A percentile compares a stretch with the other conserved stretches of the same genome.
These are phyloP conservation scores for Mellivora capensis DNA, from an alignment of 2,113 vertebrate species.

Conservation along the genomic window DNA sequence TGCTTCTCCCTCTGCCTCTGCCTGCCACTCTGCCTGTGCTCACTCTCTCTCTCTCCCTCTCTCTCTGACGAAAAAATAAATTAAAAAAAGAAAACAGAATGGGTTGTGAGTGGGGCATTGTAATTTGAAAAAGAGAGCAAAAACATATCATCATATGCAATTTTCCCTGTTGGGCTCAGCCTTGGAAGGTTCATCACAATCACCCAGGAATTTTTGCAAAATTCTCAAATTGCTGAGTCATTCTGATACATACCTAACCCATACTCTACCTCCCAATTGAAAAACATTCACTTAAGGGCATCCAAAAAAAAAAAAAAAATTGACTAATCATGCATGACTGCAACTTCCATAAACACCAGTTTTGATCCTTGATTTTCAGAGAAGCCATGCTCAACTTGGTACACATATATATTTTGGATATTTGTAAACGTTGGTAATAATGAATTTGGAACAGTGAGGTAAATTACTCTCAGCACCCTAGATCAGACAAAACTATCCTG, in stretches of 20 bases:
- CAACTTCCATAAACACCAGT: neutral
- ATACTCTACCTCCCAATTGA: neutral
- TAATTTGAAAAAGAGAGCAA: neutral
- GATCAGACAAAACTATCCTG: neutral
- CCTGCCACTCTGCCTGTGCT: too few species aligned
- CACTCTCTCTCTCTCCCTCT: too few species aligned
- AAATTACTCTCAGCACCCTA: neutral
- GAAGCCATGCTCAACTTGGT: neutral
- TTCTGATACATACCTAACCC: neutral
- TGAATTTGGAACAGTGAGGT: neutral
- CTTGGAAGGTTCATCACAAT: neutral
- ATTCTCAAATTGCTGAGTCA: neutral
- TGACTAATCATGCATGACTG: neutral
- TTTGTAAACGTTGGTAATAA: neutral
- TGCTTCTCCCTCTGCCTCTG: too few species aligned
- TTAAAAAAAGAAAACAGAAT: neutral
- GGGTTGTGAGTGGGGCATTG: neutral
- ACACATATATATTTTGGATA: neutral
- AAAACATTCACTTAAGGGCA: neutral
- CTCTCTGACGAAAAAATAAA: too few species aligned
- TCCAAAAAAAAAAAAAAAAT: constrained; percentile 13
- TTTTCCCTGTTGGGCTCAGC: neutral
- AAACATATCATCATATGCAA: neutral
- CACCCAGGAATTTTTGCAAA: neutral
- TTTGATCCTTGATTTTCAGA: neutral